These are phyloP conservation scores for Palaemon carinicauda DNA, from an alignment of 1,140 invertebrate species.

Conservation along the genomic window DNA sequence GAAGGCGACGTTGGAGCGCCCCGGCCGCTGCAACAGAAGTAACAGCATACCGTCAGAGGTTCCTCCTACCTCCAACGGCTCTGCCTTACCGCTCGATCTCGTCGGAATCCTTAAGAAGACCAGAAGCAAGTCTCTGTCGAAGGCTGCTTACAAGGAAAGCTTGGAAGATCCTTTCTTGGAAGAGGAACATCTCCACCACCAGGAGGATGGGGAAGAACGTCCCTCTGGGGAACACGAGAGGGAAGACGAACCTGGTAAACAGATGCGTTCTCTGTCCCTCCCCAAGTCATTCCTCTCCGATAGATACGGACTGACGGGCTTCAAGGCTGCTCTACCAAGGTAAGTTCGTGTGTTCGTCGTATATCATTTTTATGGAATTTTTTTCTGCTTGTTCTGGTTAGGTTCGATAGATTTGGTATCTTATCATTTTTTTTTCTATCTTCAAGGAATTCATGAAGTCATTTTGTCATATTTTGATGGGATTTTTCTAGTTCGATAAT, in stretches of 20 bases:
- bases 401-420: too few relatives aligned
- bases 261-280: slow-evolving; percentile 72
- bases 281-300: slow-evolving; percentile 73
- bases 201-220: not conserved
- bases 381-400: not conserved
- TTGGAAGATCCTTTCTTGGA: not conserved
- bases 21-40: slow-evolving; percentile 37
- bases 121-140: slow-evolving; percentile 23
- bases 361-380: too few relatives aligned
- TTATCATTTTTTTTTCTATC: too few relatives aligned
- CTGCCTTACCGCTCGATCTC: slow-evolving; percentile 32
- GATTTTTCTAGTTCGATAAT: too few relatives aligned
- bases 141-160: not conserved
- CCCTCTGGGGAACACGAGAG: not conserved
- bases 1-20: slow-evolving; percentile 18
- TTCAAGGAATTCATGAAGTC: too few relatives aligned
- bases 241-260: slow-evolving; percentile 64
- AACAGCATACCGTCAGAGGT: slow-evolving; percentile 45
- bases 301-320: slow-evolving; percentile 62
- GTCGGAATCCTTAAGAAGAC: slow-evolving; percentile 37
- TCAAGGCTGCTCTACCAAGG: slow-evolving; percentile 62
- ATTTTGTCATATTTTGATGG: too few relatives aligned
- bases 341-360: slow-evolving; percentile 52
- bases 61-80: slow-evolving; percentile 9
- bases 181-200: not conserved